Base-by-base conservation (phyloP, 2,797 vertebrate genomes). In the Tolypeutes matacus region DNA sequence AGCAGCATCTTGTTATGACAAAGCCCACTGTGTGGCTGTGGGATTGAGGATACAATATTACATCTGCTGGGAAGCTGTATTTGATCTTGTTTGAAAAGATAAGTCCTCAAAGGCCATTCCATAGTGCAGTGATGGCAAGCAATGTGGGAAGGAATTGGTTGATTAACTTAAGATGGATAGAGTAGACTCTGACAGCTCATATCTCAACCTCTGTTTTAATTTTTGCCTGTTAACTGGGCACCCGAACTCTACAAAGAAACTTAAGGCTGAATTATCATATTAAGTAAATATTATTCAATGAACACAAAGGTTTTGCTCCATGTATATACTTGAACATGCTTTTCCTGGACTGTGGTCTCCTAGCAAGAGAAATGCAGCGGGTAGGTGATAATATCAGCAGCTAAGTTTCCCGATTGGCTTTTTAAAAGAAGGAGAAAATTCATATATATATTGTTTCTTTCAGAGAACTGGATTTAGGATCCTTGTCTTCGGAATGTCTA, bases 221-320 rank as follows among this genome's bases (percentile, higher is more conserved):
- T 94, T 87, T 96, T 85, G 7, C 12, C 34, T 75, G 31, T 77
- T 91, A 69, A 36, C 11, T 36, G 36, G 21, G 56, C 76, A 56
- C 27, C 65, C 69, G 80, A 87, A 70, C 64, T 88, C 67, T 77
- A 46, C 34, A 56, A 18, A 80, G n/a, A 88, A 75, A 75, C 15
- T 62, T 25, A 83, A 75, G 58, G 1, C 69, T 77, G 23, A 13
- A 64, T 56, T 86, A 67, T 80, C 49, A 65, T 88, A 49, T 67
- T 72, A 81, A 90, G 9, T 51, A 93, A 69, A 84, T 83, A 27
- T 42, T 49, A 67, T 53, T 49, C 80, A 60, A 53, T 75, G 46
- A 83, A 93, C 89, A 93, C 51, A 92, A 83, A 96, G 25, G n/a
- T 84, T 95, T 89, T 88, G 86, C 69, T 89, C 3, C 4, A 77